These are phyloP conservation scores for Sibirionetta formosa DNA, from an alignment of 2,797 vertebrate species.

Conservation along the genomic window DNA sequence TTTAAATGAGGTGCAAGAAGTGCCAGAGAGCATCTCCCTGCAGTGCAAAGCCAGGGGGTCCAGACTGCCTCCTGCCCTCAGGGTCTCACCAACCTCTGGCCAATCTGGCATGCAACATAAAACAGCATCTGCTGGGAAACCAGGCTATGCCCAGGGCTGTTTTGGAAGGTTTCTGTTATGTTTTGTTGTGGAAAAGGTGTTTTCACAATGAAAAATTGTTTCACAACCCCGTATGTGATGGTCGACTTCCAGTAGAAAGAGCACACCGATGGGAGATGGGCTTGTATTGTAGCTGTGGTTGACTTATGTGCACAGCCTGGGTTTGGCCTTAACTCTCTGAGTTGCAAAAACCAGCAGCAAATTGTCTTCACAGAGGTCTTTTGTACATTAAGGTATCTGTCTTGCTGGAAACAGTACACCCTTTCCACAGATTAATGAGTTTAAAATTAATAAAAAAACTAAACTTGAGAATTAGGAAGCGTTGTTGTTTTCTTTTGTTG, in stretches of 20 bases:
- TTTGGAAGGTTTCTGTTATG: background rate
- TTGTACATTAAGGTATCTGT: background rate
- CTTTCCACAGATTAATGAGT: background rate
- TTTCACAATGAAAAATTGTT: background rate
- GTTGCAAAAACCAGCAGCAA: background rate
- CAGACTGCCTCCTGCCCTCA: background rate
- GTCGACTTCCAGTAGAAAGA: background rate
- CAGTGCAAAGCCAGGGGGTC: fast-evolving
- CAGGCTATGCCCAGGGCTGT: background rate
- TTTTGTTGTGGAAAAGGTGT: background rate
- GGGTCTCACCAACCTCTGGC: background rate
- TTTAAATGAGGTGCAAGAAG: background rate
- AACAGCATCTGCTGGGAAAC: background rate
- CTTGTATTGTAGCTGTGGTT: background rate
- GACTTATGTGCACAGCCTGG: background rate
- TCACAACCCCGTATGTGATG: fast-evolving
- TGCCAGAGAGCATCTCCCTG: background rate
- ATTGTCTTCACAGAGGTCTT: background rate
- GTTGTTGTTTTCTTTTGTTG: background rate
- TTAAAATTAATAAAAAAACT: background rate
- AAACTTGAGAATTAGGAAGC: background rate
- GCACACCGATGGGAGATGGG: background rate
- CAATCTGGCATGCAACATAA: background rate
- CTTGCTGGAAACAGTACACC: background rate
- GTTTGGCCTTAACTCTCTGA: background rate